A percentile compares a stretch with the other conserved stretches of the same genome.
Conservation (phyloP, 2,113 vertebrate genomes). For the Spea bombifrons region DNA sequence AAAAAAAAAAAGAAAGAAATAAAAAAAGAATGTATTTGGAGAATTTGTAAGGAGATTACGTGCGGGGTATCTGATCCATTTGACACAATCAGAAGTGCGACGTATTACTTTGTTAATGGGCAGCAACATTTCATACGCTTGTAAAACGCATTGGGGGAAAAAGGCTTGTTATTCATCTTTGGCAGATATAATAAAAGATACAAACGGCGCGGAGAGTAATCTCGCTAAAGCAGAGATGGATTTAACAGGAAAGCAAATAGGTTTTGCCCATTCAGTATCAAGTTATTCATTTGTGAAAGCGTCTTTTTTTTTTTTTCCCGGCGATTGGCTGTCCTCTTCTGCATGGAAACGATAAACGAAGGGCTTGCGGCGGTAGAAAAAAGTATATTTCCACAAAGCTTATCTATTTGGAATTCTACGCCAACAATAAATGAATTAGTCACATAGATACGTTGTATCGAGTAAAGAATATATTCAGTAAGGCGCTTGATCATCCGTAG, state of each 20-base stretch:
- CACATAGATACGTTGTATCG: too few relatives aligned
- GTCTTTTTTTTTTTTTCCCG: background rate
- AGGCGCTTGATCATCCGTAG: too few relatives aligned
- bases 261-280: background rate
- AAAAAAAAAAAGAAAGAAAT: background rate
- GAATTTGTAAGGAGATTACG: background rate
- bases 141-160: background rate
- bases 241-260: background rate
- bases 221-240: background rate
- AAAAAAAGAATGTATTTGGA: background rate
- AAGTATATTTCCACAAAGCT: too few relatives aligned
- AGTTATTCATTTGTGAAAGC: background rate
- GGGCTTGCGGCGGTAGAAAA: too few relatives aligned
- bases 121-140: background rate
- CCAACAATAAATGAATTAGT: too few relatives aligned
- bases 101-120: background rate
- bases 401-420: too few relatives aligned
- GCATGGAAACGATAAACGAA: too few relatives aligned
- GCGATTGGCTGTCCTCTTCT: too few relatives aligned
- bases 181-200: background rate
- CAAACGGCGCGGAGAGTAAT: background rate
- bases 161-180: background rate
- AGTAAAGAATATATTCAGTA: too few relatives aligned
- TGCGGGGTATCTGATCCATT: background rate
- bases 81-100: background rate